These are phyloP conservation scores for Pediacus dermestoides DNA, from an alignment of 2,888 invertebrate genomes.

Conservation along the genomic window DNA sequence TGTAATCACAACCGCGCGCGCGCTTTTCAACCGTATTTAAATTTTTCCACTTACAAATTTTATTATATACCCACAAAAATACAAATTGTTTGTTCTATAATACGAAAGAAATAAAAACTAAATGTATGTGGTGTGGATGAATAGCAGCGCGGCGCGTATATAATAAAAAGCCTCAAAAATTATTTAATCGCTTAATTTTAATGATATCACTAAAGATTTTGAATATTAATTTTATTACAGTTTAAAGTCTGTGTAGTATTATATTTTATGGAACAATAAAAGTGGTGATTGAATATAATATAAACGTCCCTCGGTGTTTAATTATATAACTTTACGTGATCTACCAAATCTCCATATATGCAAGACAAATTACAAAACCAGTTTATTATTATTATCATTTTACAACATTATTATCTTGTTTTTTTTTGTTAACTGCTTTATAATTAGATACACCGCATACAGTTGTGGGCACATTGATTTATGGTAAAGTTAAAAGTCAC, in stretches of 20 bases:
- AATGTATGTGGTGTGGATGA: conserved; percentile 2
- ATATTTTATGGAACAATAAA: conserved; percentile 44
- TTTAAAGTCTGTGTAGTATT: conserved; percentile 44
- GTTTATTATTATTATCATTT: too few relatives aligned
- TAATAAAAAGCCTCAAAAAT: conserved; percentile 27
- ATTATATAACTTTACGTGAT: conserved; percentile 8
- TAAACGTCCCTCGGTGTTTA: conserved; percentile 13
- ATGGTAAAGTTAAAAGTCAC: too few relatives aligned
- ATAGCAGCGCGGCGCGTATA: conserved; percentile 14
- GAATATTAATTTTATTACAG: conserved; percentile 44
- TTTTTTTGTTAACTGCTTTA: too few relatives aligned
- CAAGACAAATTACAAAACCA: too few relatives aligned
- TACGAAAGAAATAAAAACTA: conserved; percentile 7
- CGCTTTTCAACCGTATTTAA: conserved; percentile 22
- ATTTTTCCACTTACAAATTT: conserved; percentile 23
- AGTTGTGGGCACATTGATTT: too few relatives aligned
- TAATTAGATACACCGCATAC: too few relatives aligned
- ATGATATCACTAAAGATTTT: conserved; percentile 38
- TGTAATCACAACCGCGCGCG: conserved; percentile 17
- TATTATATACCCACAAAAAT: conserved; percentile 8
- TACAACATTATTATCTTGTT: not conserved
- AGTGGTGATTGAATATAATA: conserved; percentile 38
- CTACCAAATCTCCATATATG: too few relatives aligned
- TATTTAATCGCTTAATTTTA: conserved; percentile 32
- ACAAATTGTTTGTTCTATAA: conserved; percentile 5